These are phyloP conservation scores for Acanthis flammea DNA, from an alignment of 2,797 vertebrate genomes.

Conservation along the genomic window DNA sequence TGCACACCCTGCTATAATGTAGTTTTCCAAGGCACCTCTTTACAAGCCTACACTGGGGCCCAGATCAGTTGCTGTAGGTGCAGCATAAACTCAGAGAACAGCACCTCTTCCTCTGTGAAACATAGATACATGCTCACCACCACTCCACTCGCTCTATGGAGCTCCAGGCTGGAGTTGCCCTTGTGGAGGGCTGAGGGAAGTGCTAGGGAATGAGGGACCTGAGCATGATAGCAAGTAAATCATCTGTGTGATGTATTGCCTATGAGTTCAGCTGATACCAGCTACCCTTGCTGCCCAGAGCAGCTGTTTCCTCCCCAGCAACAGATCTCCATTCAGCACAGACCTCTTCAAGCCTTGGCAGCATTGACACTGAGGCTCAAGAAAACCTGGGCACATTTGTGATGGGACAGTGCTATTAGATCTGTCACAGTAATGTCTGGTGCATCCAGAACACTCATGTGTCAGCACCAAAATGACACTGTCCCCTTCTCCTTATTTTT, in stretches of 20 bases:
- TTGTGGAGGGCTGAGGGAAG: not conserved
- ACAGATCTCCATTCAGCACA: not conserved
- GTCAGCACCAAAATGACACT: not conserved
- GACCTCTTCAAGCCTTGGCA: not conserved
- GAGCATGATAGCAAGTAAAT: not conserved
- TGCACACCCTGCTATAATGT: accelerated
- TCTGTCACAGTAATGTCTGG: not conserved
- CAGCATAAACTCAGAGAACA: not conserved
- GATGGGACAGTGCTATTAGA: not conserved
- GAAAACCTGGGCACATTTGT: not conserved
- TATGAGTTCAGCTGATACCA: not conserved
- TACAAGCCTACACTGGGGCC: not conserved
- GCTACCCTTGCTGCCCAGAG: not conserved
- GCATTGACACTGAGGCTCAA: not conserved
- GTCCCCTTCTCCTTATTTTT: not conserved
- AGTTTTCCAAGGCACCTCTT: not conserved
- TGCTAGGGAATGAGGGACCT: not conserved
- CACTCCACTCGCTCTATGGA: not conserved
- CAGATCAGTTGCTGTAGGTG: not conserved
- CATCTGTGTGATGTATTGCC: accelerated
- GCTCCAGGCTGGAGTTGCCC: not conserved
- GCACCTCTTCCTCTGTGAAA: not conserved
- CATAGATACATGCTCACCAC: not conserved
- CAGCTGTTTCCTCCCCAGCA: not conserved
- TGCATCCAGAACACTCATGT: not conserved